These are phyloP conservation scores for Dunckerocampus dactyliophorus DNA, from an alignment of 2,113 vertebrate genomes.

Conservation along the genomic window DNA sequence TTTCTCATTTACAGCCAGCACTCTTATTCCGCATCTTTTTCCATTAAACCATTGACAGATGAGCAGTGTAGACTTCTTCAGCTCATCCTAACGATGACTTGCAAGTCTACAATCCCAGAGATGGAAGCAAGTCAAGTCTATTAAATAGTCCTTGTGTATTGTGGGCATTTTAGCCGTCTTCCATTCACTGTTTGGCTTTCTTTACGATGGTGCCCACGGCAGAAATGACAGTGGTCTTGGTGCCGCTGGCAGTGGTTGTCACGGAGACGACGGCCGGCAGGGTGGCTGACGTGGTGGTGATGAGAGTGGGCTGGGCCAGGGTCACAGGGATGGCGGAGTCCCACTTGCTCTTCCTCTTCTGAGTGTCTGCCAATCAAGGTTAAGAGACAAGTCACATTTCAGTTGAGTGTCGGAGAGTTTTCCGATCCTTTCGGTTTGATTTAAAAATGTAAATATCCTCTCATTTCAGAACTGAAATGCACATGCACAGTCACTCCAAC, in stretches of 20 bases:
- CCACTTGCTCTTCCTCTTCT: constrained; percentile 99
- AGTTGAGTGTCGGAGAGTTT: neutral
- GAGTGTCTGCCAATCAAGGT: constrained; percentile 76
- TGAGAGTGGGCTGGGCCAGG: constrained; percentile 88
- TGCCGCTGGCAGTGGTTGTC: constrained; percentile 94
- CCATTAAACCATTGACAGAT: constrained; percentile 7
- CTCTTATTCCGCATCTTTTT: neutral
- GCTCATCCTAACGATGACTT: constrained; percentile 14
- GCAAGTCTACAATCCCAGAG: constrained; percentile 30
- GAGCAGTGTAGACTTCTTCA: neutral
- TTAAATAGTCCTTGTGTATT: constrained; percentile 10
- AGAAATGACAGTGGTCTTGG: constrained; percentile 97
- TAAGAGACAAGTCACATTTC: neutral
- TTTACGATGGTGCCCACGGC: constrained; percentile 97
- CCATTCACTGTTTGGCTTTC: constrained; percentile 92
- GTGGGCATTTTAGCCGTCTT: neutral
- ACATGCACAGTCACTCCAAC: no score
- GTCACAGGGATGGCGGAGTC: constrained; percentile 95
- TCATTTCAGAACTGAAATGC: no score
- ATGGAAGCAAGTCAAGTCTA: constrained; percentile 27
- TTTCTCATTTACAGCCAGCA: neutral
- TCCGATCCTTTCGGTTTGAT: no score
- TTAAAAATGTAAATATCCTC: no score
- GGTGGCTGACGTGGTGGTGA: constrained; percentile 88
- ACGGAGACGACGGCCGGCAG: constrained; percentile 92